Evolutionary conservation across 2,113 vertebrate genomes (phyloP).

Genomic region (Chaetops frenatus): DNA sequence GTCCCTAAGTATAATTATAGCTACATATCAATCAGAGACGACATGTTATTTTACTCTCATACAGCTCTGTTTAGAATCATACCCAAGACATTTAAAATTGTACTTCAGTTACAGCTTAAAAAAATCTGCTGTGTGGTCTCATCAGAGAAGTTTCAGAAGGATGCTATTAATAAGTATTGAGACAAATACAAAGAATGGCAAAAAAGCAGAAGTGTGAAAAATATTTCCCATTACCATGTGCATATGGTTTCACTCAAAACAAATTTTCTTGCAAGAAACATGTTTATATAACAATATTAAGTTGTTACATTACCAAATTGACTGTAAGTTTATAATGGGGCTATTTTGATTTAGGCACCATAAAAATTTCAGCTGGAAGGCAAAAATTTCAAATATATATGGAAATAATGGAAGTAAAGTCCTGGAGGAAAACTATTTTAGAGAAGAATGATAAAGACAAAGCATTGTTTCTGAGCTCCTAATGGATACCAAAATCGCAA

Average conservation of each 20-base stretch:
- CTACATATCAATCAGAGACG: neutral
- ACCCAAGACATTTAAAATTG: neutral
- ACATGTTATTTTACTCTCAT: neutral
- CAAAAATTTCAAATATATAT: neutral
- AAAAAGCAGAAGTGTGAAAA: conserved; percentile 21
- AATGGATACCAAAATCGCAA: neutral
- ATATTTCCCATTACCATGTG: conserved; percentile 4
- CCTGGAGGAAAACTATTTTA: neutral
- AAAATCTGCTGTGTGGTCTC: neutral
- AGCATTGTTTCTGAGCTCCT: neutral
- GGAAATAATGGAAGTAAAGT: neutral
- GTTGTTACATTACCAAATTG: neutral
- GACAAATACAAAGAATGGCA: conserved; percentile 27
- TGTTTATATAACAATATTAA: neutral
- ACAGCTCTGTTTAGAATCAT: neutral
- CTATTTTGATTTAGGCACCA: neutral
- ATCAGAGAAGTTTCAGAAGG: neutral
- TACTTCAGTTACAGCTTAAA: neutral
- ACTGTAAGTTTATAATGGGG: neutral
- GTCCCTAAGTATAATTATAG: neutral
- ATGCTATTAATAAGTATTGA: conserved; percentile 12
- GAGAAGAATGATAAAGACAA: neutral
- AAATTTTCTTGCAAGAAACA: neutral
- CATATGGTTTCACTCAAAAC: conserved; percentile 23
- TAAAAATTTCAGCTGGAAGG: neutral